Evolutionary conservation across 2,113 vertebrate species (phyloP), one percentile per base, ranked within the genome.

Genomic region (Cebus imitator): DNA sequence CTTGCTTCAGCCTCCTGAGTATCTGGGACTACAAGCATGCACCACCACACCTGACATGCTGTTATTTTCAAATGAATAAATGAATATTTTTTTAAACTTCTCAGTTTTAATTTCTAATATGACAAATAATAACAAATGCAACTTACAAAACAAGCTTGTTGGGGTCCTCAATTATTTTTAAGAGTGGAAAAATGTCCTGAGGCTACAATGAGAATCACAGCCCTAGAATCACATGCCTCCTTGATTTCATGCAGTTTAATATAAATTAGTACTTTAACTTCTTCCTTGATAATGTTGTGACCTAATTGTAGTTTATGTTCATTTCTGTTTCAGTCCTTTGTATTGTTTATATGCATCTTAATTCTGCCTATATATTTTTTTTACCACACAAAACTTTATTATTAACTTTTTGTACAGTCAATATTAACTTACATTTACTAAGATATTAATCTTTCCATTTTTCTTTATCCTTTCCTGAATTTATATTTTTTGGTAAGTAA

Each of bases 31-130:
- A 64, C 61, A 64, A 30, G 13, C 61, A 64, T 14, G 27, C 27
- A 64, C 27, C 61, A 64, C 27, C 61, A 30, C 27, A 30, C 27
- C 27, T 64, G 30, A 64, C 10, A 5, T 37, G 23, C 23, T 81
- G 17, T 81, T 82, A 81, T 68, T 80, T 91, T 43, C 66, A 61
- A 94, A 94, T 66, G 55, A 90, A 72, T 90, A 25, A 90, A 16
- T 52, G 21, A 68, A 55, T 79, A 32, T 23, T 66, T 58, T 55
- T 35, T 50, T 37, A 66, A 66, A 32, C 35, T 76, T 85, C 21
- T 75, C n/a, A 40, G 57, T 90, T 87, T 88, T 43, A 61, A 75
- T 64, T 84, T 61, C 55, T 52, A 64, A 95, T 57, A 84, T 48
- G 18, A 58, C 64, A 37, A 76, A 45, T 73, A 45, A 85, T 72